Percentiles rank a stretch among this genome's conserved stretches.
These are phyloP conservation scores for Chouioia cunea DNA, from an alignment of 2,888 invertebrate species.

Conservation along the genomic window DNA sequence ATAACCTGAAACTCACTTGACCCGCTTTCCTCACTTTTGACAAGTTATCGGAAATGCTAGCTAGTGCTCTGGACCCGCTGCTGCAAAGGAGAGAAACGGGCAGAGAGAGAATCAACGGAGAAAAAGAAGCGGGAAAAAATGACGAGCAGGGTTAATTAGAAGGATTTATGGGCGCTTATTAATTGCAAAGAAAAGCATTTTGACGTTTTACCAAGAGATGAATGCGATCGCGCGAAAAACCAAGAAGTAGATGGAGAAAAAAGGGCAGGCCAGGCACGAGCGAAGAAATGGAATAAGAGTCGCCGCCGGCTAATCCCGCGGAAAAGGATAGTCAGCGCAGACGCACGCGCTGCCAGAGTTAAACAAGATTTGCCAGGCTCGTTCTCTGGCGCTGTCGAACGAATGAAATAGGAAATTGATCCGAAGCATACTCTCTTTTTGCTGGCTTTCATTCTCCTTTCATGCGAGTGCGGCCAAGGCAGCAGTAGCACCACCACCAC, in stretches of 20 bases:
- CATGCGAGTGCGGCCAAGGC: too few species aligned
- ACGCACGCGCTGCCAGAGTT: background rate
- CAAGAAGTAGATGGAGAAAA: background rate
- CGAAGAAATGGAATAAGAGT: background rate
- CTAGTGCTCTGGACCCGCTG: conserved; percentile 37
- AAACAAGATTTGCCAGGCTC: conserved; percentile 39
- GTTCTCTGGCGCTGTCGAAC: background rate
- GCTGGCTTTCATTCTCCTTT: conserved; percentile 43
- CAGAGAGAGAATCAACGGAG: background rate
- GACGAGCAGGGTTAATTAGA: conserved; percentile 26
- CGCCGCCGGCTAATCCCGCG: background rate
- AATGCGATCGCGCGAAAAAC: too few species aligned
- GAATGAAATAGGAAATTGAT: conserved; percentile 45
- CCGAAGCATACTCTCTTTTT: conserved; percentile 26
- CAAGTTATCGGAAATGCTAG: conserved; percentile 43
- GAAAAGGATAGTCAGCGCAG: background rate
- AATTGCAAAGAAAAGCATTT: too few species aligned
- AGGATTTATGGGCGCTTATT: conserved; percentile 5
- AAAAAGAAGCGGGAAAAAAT: conserved; percentile 3
- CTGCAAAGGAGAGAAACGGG: background rate
- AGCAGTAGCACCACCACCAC: too few species aligned
- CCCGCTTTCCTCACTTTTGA: conserved; percentile 43
- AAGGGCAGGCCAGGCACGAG: background rate
- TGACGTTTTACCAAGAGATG: too few species aligned
- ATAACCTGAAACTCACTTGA: conserved; percentile 41